These are phyloP conservation scores for Tursiops truncatus DNA, from an alignment of 2,113 vertebrate species.

Conservation along the genomic window DNA sequence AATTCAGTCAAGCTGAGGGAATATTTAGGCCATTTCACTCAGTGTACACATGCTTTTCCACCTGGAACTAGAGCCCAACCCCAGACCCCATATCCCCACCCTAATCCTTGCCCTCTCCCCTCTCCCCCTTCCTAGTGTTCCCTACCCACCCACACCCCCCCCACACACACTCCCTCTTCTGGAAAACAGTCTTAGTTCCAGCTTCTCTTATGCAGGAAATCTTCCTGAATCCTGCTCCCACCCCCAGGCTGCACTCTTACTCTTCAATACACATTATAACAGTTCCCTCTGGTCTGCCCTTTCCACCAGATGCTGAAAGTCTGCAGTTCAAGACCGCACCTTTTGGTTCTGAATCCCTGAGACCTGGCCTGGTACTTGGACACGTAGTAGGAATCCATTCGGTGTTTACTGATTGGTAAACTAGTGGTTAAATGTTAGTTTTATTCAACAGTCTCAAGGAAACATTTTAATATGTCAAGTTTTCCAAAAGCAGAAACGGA, in stretches of 20 bases:
- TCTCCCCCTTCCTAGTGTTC: no score
- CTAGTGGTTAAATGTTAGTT: neutral
- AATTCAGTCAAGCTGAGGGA: neutral
- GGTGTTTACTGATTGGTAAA: no score
- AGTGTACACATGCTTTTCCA: accelerated
- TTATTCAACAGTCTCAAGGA: neutral
- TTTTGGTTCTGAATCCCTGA: neutral
- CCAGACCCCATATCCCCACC: accelerated
- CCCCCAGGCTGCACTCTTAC: accelerated
- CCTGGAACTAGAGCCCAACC: neutral
- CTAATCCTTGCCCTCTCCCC: accelerated
- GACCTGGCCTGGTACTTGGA: neutral
- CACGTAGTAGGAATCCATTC: accelerated
- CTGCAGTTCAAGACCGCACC: neutral
- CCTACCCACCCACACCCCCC: neutral
- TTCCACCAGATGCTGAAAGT: no score
- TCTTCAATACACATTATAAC: accelerated
- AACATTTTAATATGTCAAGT: neutral
- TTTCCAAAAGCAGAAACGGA: neutral
- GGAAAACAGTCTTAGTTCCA: no score
- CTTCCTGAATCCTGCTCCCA: accelerated
- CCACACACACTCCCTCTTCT: neutral
- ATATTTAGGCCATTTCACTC: accelerated
- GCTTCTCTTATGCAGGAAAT: no score
- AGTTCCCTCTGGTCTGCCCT: neutral